Conservation (phyloP, 1,140 invertebrate species). For the Panulirus ornatus region DNA sequence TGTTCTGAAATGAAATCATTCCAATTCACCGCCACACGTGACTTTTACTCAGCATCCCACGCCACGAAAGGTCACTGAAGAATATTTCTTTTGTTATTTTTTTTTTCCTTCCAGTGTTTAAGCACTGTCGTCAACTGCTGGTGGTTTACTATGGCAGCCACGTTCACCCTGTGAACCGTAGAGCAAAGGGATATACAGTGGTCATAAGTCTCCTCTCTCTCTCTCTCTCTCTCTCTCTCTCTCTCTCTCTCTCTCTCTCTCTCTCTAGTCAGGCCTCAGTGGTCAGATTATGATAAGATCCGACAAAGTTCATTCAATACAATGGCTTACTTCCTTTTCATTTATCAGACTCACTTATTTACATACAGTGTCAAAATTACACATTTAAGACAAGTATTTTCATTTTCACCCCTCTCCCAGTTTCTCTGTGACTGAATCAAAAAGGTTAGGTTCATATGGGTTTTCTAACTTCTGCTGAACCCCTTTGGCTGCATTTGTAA, state of each 20-base stretch:
- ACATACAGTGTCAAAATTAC: background rate
- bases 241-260: background rate
- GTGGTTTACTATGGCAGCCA: background rate
- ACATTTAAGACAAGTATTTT: background rate
- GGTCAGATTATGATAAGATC: no score
- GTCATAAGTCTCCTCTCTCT: background rate
- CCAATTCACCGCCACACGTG: background rate
- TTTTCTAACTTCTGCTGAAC: no score
- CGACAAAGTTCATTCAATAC: background rate
- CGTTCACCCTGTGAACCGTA: no score
- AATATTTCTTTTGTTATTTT: background rate
- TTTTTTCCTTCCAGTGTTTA: background rate
- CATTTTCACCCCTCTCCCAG: background rate
- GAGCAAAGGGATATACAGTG: no score
- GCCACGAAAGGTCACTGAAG: background rate
- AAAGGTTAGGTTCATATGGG: background rate
- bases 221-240: background rate
- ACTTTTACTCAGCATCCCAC: background rate
- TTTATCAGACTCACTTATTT: background rate
- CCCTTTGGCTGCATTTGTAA: no score
- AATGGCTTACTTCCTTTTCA: background rate
- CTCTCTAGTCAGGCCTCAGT: background rate
- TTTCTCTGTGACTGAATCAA: background rate
- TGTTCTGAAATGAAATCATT: background rate
- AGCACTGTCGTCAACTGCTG: background rate